Base-by-base conservation (phyloP, 37 sponge, comb jelly and placozoan species). In the Eunapius fragilis region DNA sequence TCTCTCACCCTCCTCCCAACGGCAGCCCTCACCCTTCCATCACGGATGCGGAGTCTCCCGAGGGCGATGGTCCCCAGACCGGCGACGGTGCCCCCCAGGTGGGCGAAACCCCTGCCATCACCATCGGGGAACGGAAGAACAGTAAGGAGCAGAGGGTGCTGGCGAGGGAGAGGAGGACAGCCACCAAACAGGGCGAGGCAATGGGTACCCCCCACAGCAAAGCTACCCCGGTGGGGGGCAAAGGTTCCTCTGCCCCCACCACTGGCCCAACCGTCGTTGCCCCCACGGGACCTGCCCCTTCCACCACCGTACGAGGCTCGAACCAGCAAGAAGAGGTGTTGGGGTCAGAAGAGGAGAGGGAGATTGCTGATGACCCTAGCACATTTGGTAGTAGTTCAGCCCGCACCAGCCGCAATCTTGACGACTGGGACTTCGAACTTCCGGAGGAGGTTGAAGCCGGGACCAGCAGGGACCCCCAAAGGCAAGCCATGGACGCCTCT, bases 401-500 rank as follows among this genome's bases (percentile, higher is more conserved):
- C 82, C 19, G 22, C 68, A 26, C 36, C 27, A 24, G 80, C 6
- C 33, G 9, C 28, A n/a, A 85, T 23, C 34, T 76, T 58, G 58
- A 10, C 14, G 58, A 58, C 14, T 2, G 6, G 58, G 58, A 58
- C 19, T 12, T 19, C 2, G 14, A 17, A 17, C 0, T 17, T 12
- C 58, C 58, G 22, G 14, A 58, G 58, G 58, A 58, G 14, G 1
- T 58, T 12, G 58, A 58, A 17, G 58, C 19, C 58, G 22, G 6
- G 58, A 19, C 58, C 58, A 19, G 19, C 17, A 2, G 1, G 2
- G 79, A 87, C 68, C 92, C 89, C 23, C 35, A 81, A 11, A 68
- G 22, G 38, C 17, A 77, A 41, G 87, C 77, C 35, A 77, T 89
- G 23, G 78, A 71, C 11, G 24, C 41, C 5, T 74, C 69, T 14